Evolutionary conservation across 2,797 vertebrate genomes (phyloP).

Genomic region (Chelon auratus): DNA sequence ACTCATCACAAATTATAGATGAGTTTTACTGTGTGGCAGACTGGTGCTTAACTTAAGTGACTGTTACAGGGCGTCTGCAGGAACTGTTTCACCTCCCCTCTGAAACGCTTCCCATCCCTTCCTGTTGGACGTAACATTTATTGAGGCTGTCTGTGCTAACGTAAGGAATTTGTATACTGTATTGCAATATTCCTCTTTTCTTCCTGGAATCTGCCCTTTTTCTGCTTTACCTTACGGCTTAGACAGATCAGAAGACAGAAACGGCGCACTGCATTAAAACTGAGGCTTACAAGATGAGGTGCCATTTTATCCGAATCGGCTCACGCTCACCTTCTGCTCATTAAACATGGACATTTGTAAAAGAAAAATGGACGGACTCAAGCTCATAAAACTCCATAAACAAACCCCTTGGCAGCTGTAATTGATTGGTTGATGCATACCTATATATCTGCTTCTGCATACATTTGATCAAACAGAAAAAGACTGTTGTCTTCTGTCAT

Average conservation of each 20-base stretch:
- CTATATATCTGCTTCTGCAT: conserved; percentile 40
- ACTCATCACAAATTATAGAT: conserved; percentile 93
- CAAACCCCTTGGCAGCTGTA: conserved; percentile 39
- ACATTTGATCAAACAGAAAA: conserved; percentile 58
- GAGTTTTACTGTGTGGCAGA: conserved; percentile 78
- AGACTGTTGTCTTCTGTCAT: conserved; percentile 63
- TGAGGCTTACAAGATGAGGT: conserved; percentile 12
- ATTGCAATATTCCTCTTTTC: conserved; percentile 18
- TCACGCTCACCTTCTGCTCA: conserved; percentile 19
- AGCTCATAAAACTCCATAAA: conserved; percentile 35
- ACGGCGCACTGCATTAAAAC: not conserved
- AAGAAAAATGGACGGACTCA: not conserved
- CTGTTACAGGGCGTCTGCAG: conserved; percentile 74
- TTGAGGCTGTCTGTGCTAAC: conserved; percentile 34
- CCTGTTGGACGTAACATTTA: conserved; percentile 41
- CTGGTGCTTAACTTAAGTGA: conserved; percentile 75
- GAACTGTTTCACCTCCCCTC: conserved; percentile 36
- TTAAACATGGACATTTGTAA: conserved; percentile 31
- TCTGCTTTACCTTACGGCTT: conserved; percentile 11
- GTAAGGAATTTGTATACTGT: conserved; percentile 35
- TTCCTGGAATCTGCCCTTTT: conserved; percentile 30
- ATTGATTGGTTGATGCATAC: conserved; percentile 44
- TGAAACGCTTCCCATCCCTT: conserved; percentile 39
- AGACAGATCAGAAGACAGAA: conserved; percentile 25
- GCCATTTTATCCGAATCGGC: conserved; percentile 32